phyloP scores from a whole-genome alignment of 2,113 vertebrate genomes.

The Aspidoscelis tigris region DNA sequence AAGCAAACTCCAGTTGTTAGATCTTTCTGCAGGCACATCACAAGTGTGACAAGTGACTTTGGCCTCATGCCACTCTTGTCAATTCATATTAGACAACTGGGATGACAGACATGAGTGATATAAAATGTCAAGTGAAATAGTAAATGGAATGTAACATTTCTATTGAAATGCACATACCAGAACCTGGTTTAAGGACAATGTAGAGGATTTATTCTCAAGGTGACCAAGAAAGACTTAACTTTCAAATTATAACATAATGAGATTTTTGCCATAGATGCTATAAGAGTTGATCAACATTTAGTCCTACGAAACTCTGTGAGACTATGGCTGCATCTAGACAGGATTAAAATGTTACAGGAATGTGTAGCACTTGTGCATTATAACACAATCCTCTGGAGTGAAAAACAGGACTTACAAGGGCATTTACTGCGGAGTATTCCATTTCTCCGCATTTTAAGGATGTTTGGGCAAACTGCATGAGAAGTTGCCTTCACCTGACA shows the following conservation, averaged over 20 bases:
- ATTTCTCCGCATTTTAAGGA: no score
- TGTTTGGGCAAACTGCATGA: no score
- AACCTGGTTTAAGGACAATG: slow-evolving; percentile 36
- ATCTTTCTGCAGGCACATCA: slow-evolving; percentile 49
- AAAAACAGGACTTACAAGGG: no score
- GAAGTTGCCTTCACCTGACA: no score
- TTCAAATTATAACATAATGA: not conserved
- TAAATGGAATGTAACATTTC: slow-evolving; percentile 41
- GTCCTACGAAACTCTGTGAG: not conserved
- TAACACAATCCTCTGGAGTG: no score
- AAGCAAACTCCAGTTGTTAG: slow-evolving; percentile 52
- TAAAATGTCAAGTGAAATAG: slow-evolving; percentile 58
- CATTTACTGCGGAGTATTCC: no score
- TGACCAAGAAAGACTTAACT: slow-evolving; percentile 35
- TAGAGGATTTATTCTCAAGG: not conserved
- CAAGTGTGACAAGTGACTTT: slow-evolving; percentile 43
- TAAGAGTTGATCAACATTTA: not conserved
- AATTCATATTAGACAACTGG: slow-evolving; percentile 59
- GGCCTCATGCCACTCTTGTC: slow-evolving; percentile 49
- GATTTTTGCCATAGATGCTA: slow-evolving; percentile 22
- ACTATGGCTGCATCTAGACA: not conserved
- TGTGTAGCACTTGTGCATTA: no score
- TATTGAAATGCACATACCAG: slow-evolving; percentile 41
- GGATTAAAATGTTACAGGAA: no score
- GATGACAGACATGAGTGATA: slow-evolving; percentile 53